Percentiles rank a stretch among this genome's conserved stretches.
Evolutionary conservation across 2,113 vertebrate genomes (phyloP).

Genomic region (Thamnaconus septentrionalis): DNA sequence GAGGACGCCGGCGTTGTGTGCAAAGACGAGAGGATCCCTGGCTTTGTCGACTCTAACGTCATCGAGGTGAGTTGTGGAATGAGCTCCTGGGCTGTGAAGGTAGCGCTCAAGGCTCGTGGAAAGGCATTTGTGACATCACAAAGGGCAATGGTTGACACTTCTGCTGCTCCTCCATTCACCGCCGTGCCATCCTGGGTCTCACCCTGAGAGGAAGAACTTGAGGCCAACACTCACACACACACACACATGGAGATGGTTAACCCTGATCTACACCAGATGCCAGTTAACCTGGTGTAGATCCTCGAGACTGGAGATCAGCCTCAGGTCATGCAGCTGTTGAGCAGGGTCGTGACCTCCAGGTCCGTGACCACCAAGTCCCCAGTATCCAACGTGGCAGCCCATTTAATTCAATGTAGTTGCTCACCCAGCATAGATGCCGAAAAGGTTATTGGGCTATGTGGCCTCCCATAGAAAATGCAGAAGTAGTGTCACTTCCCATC

Average conservation of each 20-base stretch:
- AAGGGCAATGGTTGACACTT: background rate
- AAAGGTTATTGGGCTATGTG: too few relatives aligned
- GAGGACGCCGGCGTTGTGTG: constrained; percentile 94
- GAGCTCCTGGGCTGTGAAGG: background rate
- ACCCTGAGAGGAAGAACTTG: too few relatives aligned
- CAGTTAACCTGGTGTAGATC: background rate
- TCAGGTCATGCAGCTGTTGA: too few relatives aligned
- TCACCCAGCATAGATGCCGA: too few relatives aligned
- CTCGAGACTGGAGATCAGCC: too few relatives aligned
- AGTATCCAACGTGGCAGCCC: too few relatives aligned
- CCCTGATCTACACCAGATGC: constrained; percentile 13
- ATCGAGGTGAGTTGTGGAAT: constrained; percentile 83
- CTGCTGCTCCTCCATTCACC: constrained; percentile 7
- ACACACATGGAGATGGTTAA: constrained; percentile 26
- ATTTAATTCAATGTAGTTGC: too few relatives aligned
- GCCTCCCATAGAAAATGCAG: too few relatives aligned
- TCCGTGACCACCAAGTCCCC: too few relatives aligned
- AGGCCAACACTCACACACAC: too few relatives aligned
- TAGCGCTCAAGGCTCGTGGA: constrained; percentile 1
- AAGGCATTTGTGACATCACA: constrained; percentile 8
- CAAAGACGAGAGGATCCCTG: constrained; percentile 89
- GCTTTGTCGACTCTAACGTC: constrained; percentile 88
- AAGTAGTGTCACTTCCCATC: too few relatives aligned
- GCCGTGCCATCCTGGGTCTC: constrained; percentile 19
- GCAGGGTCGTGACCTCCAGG: too few relatives aligned